Evolutionary conservation across 2,888 invertebrate genomes (phyloP).

Genomic region (Artemia sinica): DNA sequence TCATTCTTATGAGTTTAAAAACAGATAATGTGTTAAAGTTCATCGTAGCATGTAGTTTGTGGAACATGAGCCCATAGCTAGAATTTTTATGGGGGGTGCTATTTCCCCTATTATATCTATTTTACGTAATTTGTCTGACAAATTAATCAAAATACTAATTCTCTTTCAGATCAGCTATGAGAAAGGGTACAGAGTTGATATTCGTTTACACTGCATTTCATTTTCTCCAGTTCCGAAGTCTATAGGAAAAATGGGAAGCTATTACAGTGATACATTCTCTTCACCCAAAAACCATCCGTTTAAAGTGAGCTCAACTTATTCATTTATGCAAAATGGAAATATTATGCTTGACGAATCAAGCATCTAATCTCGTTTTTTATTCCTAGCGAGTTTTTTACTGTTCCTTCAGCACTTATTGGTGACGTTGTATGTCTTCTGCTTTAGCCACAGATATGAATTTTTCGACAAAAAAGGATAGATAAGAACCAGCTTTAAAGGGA

Average conservation of each 20-base stretch:
- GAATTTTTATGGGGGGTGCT: no score
- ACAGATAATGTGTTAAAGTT: no score
- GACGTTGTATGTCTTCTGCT: no score
- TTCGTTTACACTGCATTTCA: constrained; percentile 2
- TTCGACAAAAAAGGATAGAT: no score
- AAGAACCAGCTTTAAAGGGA: no score
- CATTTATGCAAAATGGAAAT: constrained; percentile 10
- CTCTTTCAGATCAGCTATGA: not conserved
- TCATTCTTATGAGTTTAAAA: no score
- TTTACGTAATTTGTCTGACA: no score
- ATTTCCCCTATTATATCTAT: no score
- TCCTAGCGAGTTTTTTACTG: not conserved
- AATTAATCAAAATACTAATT: not conserved
- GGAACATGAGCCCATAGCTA: no score
- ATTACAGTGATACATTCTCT: constrained; percentile 2
- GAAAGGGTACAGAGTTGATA: constrained; percentile 9
- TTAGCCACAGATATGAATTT: no score
- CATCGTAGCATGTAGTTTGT: no score
- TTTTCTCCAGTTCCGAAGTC: constrained; percentile 9
- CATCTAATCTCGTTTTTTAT: not conserved
- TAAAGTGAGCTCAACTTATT: constrained; percentile 8
- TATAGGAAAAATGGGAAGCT: constrained; percentile 2
- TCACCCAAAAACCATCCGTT: not conserved
- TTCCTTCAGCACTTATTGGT: not conserved
- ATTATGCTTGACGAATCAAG: constrained; percentile 13